Percentiles rank a stretch among this genome's conserved stretches.
phyloP scores from a whole-genome alignment of 2,113 vertebrate genomes.

The Atractosteus spatula region DNA sequence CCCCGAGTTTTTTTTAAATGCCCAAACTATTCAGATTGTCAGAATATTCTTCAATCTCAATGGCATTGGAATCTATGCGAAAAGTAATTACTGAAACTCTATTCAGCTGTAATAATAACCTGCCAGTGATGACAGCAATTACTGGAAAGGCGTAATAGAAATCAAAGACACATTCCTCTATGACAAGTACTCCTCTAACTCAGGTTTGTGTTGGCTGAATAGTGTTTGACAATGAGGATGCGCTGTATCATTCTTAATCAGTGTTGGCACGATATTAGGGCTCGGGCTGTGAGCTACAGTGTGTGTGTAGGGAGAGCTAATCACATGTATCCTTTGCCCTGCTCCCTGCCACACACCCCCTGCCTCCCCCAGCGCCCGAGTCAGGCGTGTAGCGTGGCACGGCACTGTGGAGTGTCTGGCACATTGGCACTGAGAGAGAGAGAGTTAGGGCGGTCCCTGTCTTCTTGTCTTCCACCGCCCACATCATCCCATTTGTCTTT shows the following conservation, averaged over 20 bases:
- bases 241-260: conserved; percentile 79
- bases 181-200: conserved; percentile 76
- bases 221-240: conserved; percentile 74
- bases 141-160: conserved; percentile 73
- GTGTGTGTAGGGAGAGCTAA: conserved; percentile 51
- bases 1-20: conserved; percentile 74
- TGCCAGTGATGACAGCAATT: conserved; percentile 82
- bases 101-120: conserved; percentile 85
- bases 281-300: conserved; percentile 56
- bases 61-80: conserved; percentile 74
- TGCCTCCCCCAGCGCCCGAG: background rate
- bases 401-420: background rate
- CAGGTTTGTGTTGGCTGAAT: conserved; percentile 74
- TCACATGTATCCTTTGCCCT: conserved; percentile 61
- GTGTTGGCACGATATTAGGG: conserved; percentile 57
- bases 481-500: no score
- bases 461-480: no score
- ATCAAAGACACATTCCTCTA: conserved; percentile 78
- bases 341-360: background rate
- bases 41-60: conserved; percentile 79
- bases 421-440: no score
- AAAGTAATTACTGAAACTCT: conserved; percentile 80
- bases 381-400: background rate
- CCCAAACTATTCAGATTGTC: conserved; percentile 78
- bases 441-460: no score